Conservation (phyloP, 2,113 vertebrate genomes). For the Pao palembangensis region DNA sequence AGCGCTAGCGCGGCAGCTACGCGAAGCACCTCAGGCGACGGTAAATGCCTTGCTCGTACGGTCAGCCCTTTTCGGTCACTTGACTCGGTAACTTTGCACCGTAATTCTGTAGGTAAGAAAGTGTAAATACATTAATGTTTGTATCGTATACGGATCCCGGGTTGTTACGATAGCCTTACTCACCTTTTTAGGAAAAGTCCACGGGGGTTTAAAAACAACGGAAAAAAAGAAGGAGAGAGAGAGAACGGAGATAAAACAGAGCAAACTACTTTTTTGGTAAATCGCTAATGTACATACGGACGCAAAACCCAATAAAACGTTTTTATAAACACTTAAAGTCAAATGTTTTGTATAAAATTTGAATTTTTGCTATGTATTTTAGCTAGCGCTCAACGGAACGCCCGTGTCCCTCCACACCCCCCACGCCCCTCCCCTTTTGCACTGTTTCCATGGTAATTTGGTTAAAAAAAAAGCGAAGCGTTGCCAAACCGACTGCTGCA, state of each 20-base stretch:
- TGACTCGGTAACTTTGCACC: conserved; percentile 93
- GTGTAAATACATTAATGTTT: conserved; percentile 98
- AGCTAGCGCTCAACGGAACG: conserved; percentile 97
- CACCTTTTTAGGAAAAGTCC: conserved; percentile 85
- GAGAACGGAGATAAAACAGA: conserved; percentile 75
- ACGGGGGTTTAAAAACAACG: conserved; percentile 66
- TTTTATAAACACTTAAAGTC: conserved; percentile 96
- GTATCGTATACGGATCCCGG: conserved; percentile 94
- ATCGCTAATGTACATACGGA: conserved; percentile 85
- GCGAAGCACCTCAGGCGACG: conserved; percentile 78
- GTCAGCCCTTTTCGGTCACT: conserved; percentile 82
- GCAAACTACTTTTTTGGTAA: conserved; percentile 88
- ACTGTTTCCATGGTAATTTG: conserved; percentile 91
- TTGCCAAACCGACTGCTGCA: conserved; percentile 99
- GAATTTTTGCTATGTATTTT: conserved; percentile 99
- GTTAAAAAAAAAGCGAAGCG: conserved; percentile 72
- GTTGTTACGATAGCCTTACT: conserved; percentile 99
- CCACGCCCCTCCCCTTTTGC: conserved; percentile 84
- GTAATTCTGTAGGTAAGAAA: conserved; percentile 90
- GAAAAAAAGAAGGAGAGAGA: not conserved
- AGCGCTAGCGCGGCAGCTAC: conserved; percentile 51
- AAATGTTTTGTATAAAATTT: conserved; percentile 99
- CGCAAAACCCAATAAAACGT: conserved; percentile 71
- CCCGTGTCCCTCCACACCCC: conserved; percentile 81
- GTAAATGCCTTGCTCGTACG: conserved; percentile 99